phyloP scores from a whole-genome alignment of 2,888 invertebrate species.

The Drosophila kokeensis region DNA sequence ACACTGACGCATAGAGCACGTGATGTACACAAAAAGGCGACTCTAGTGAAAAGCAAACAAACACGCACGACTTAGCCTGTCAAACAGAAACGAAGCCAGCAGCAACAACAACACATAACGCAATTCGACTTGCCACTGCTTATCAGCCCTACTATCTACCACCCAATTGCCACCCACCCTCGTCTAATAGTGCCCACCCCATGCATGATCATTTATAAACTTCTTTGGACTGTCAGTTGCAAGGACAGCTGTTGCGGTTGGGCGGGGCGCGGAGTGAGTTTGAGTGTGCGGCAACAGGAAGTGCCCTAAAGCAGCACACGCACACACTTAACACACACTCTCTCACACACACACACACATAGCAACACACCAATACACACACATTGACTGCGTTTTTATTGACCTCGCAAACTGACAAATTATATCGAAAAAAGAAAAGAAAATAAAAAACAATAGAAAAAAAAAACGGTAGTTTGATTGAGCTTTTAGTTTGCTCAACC shows the following conservation, averaged over 20 bases:
- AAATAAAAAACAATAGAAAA: slow-evolving; percentile 24
- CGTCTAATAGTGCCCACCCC: neutral
- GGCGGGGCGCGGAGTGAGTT: neutral
- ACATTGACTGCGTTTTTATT: slow-evolving; percentile 41
- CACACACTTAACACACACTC: slow-evolving; percentile 42
- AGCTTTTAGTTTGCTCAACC: slow-evolving; percentile 53
- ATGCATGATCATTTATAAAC: slow-evolving; percentile 73
- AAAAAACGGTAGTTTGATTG: slow-evolving; percentile 72
- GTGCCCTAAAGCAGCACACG: slow-evolving; percentile 64
- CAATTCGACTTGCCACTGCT: slow-evolving; percentile 4
- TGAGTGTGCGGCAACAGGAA: slow-evolving; percentile 53
- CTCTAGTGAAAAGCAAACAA: slow-evolving; percentile 48
- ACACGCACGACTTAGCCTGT: slow-evolving; percentile 62
- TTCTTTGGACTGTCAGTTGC: slow-evolving; percentile 62
- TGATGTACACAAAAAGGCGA: slow-evolving; percentile 31
- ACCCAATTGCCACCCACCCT: neutral
- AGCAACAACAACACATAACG: neutral
- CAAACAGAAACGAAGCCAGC: slow-evolving; percentile 36
- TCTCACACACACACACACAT: slow-evolving; percentile 10
- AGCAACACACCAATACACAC: neutral
- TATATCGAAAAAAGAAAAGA: slow-evolving; percentile 18
- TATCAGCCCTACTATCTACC: neutral
- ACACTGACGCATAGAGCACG: slow-evolving; percentile 24
- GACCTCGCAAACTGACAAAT: slow-evolving; percentile 38
- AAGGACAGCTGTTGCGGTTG: slow-evolving; percentile 46